phyloP scores from a whole-genome alignment of 2,888 invertebrate genomes.

The Noctuana brunneofusca region DNA sequence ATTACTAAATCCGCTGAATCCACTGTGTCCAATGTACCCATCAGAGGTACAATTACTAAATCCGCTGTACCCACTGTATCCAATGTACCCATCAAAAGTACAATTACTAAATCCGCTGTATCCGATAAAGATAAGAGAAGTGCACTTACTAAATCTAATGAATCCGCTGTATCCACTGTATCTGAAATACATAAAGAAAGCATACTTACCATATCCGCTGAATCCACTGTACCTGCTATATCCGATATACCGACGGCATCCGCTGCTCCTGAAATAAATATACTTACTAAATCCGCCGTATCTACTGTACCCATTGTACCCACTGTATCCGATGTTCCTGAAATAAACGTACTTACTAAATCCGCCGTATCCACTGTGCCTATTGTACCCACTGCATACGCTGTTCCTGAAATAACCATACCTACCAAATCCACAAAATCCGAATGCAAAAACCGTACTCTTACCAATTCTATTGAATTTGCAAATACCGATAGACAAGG shows the following conservation, averaged over 20 bases:
- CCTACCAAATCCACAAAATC: neutral
- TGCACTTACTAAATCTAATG: neutral
- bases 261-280: neutral
- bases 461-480: too few species aligned
- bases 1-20: neutral
- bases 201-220: neutral
- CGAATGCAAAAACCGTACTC: too few species aligned
- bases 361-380: neutral
- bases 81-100: neutral
- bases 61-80: conserved; percentile 2
- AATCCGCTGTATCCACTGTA: neutral
- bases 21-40: neutral
- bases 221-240: neutral
- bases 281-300: neutral
- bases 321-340: neutral
- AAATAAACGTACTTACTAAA: neutral
- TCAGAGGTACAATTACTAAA: neutral
- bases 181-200: too few species aligned
- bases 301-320: neutral
- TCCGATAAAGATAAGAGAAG: too few species aligned
- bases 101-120: neutral
- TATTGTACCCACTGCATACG: neutral
- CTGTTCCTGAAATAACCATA: neutral
- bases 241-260: too few species aligned
- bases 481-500: too few species aligned